Conservation (phyloP, 1,140 invertebrate species). For the Glossosoma conforme region DNA sequence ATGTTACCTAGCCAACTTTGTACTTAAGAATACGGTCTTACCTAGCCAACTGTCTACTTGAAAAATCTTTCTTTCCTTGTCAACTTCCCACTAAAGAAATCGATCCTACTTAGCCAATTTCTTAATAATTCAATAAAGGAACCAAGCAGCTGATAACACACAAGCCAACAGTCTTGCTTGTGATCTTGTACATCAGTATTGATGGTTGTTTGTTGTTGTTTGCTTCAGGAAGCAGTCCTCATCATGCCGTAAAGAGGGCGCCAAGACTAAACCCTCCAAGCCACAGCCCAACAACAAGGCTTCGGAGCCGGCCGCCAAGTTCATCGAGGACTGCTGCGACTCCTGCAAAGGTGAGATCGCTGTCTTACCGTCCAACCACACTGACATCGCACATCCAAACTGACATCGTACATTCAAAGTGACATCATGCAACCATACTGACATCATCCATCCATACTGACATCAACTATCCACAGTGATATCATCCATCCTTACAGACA, state of each 20-base stretch:
- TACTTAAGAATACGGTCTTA: too few species aligned
- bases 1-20: too few species aligned
- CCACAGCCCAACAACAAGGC: neutral
- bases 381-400: neutral
- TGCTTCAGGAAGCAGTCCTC: slow-evolving; percentile 11
- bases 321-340: slow-evolving; percentile 25
- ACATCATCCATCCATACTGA: neutral
- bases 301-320: slow-evolving; percentile 4
- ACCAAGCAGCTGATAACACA: too few species aligned
- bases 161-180: too few species aligned
- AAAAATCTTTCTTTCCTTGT: too few species aligned
- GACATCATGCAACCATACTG: neutral
- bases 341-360: slow-evolving; percentile 23
- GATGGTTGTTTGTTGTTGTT: neutral
- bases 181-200: neutral
- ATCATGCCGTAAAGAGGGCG: slow-evolving; percentile 19
- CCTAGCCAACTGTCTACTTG: too few species aligned
- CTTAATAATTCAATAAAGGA: too few species aligned
- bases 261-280: neutral
- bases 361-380: too few species aligned
- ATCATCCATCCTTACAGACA: neutral
- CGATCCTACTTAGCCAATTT: too few species aligned
- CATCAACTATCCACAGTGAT: neutral
- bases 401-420: neutral
- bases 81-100: too few species aligned